Evolutionary conservation across 2,113 vertebrate species (phyloP).

Genomic region (Hymenochirus boettgeri): DNA sequence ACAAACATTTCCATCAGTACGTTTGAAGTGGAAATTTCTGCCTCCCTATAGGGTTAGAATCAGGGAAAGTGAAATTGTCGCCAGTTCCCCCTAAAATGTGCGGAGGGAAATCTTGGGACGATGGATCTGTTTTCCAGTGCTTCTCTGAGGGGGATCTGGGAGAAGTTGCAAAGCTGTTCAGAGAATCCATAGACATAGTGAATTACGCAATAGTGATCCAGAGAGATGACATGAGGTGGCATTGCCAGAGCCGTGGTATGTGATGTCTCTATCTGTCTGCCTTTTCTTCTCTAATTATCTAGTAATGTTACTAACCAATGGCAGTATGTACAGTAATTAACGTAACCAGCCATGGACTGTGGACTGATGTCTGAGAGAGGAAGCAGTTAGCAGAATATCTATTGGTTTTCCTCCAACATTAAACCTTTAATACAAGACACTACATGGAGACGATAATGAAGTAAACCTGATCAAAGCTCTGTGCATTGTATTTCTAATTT

Average conservation of each 20-base stretch:
- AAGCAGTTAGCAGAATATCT: too few species aligned
- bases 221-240: slow-evolving; percentile 53
- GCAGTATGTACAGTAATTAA: too few species aligned
- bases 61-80: neutral
- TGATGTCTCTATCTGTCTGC: neutral
- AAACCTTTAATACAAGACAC: too few species aligned
- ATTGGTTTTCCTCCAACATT: too few species aligned
- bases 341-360: too few species aligned
- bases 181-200: slow-evolving; percentile 35
- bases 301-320: neutral
- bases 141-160: slow-evolving; percentile 37
- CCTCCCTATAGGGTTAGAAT: neutral
- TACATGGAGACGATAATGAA: too few species aligned
- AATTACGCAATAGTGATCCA: slow-evolving; percentile 49
- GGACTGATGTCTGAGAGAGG: too few species aligned
- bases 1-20: neutral
- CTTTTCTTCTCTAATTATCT: neutral
- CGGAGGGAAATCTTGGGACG: slow-evolving; percentile 11
- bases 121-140: slow-evolving; percentile 43
- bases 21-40: neutral
- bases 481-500: too few species aligned
- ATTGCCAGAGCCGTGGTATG: slow-evolving; percentile 50
- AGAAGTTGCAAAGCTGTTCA: slow-evolving; percentile 23
- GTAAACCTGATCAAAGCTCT: too few species aligned
- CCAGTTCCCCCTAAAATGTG: slow-evolving; percentile 1